Base-by-base conservation (phyloP, 2,888 invertebrate species). In the Iselma pallidipennis region DNA sequence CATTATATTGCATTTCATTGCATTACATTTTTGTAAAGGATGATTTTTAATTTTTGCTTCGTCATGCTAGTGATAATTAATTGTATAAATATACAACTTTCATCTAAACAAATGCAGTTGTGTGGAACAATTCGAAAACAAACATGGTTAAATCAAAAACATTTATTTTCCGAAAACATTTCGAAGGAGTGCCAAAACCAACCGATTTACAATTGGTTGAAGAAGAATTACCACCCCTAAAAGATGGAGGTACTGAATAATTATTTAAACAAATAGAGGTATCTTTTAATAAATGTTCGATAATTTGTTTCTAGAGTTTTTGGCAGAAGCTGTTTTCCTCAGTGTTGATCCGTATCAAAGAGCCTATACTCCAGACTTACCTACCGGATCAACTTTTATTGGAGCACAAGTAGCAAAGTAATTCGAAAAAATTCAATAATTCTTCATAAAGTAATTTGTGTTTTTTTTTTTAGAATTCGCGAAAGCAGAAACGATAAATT, bases 281-380 rank as follows among this genome's bases (percentile, higher is more conserved):
- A 6, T 10, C 5, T 50, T 48, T 51, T 51, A 29, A 21, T 12
- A 19, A 55, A 42, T 10, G 10, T 37, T 1, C 12, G 16, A 6
- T 53, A 48, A 19, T 48, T 48, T 25, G 12, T n/a, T 83, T 61
- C 28, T 76, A 89, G 89, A 90, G 81, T 85, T 88, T 68, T 80
- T 91, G 54, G 82, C 86, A 1, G 85, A 90, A 82, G 91, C 90
- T 1, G 84, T 87, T 72, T 90, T 85, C 74, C 75, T 90, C 1
- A 90, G 89, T 67, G 89, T 91, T 25, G 91, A 91, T 78, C 91
- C 91, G 0, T 91, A 90, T 64, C 89, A 89, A 88, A 82, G 89
- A 69, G 83, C 84, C 1, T 87, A 86, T 67, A 83, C 85, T 78
- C 81, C 82, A 55, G 80, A 81, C 29, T 68, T 76, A 28, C 84